These are phyloP conservation scores for Muntiacus muntjak DNA, from an alignment of 2,113 vertebrate species.

Conservation along the genomic window DNA sequence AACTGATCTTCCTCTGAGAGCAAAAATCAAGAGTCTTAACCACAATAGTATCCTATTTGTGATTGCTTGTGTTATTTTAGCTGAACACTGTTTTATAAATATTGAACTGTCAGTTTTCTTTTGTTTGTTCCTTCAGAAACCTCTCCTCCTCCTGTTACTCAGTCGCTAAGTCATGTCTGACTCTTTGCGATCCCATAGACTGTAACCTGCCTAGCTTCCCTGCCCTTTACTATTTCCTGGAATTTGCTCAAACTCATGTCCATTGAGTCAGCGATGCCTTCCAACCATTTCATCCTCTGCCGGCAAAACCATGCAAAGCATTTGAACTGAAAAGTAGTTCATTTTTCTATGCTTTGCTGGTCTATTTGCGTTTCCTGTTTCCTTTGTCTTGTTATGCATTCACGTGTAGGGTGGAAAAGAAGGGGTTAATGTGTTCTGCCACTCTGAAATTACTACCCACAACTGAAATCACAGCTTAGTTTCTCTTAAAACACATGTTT, in stretches of 20 bases:
- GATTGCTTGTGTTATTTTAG: neutral
- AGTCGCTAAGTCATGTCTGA: neutral
- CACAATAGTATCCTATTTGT: neutral
- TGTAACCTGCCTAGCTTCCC: neutral
- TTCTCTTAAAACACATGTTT: conserved; percentile 66
- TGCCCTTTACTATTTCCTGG: neutral
- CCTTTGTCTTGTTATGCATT: neutral
- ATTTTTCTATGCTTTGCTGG: neutral
- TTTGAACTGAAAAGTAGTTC: neutral
- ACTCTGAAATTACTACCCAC: conserved; percentile 52
- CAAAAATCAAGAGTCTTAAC: neutral
- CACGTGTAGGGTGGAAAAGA: neutral
- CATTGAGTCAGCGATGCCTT: neutral
- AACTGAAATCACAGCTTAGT: conserved; percentile 59
- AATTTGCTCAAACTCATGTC: neutral
- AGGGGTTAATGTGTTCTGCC: conserved; percentile 49
- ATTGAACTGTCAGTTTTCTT: neutral
- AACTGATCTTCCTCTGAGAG: neutral
- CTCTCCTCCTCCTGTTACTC: neutral
- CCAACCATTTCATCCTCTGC: neutral
- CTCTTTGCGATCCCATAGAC: neutral
- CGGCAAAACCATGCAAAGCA: neutral
- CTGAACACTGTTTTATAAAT: neutral
- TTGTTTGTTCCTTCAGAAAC: neutral
- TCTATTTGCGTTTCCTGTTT: neutral